A percentile compares a stretch with the other conserved stretches of the same genome.
Conservation (phyloP, 2,797 vertebrate genomes). For the Pygocentrus nattereri region DNA sequence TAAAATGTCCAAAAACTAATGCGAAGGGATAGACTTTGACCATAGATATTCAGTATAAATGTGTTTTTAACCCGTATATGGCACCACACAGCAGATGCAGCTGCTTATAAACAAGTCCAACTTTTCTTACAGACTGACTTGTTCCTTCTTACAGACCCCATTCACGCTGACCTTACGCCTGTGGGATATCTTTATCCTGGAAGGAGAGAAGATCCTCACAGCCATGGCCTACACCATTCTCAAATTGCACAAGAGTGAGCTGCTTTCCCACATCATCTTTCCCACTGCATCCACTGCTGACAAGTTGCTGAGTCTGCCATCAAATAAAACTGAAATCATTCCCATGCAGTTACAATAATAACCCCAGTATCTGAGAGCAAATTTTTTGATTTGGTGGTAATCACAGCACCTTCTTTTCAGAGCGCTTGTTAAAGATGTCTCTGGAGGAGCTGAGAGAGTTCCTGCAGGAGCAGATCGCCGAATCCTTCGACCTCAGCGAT, state of each 20-base stretch:
- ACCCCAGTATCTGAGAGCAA: background rate
- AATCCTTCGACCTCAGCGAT: conserved; percentile 79
- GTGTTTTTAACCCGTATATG: too few species aligned
- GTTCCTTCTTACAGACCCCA: conserved; percentile 77
- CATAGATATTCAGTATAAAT: too few species aligned
- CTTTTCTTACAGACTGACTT: background rate
- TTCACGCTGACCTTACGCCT: conserved; percentile 87
- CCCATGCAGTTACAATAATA: background rate
- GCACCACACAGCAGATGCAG: too few species aligned
- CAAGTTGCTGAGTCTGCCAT: background rate
- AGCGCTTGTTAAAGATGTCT: conserved; percentile 83
- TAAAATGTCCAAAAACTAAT: too few species aligned
- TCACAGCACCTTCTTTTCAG: conserved; percentile 62
- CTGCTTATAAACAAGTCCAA: too few species aligned
- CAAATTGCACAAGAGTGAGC: conserved; percentile 88
- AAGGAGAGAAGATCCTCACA: conserved; percentile 83
- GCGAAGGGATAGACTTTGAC: too few species aligned
- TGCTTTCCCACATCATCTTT: background rate
- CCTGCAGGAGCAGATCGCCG: conserved; percentile 83
- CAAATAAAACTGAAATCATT: background rate
- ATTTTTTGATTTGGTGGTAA: background rate
- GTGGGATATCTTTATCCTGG: conserved; percentile 89
- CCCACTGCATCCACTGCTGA: too few species aligned
- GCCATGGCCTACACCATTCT: conserved; percentile 88
- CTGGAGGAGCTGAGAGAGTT: conserved; percentile 87